Evolutionary conservation across 2,113 vertebrate genomes (phyloP).

Genomic region (Lophius piscatorius): DNA sequence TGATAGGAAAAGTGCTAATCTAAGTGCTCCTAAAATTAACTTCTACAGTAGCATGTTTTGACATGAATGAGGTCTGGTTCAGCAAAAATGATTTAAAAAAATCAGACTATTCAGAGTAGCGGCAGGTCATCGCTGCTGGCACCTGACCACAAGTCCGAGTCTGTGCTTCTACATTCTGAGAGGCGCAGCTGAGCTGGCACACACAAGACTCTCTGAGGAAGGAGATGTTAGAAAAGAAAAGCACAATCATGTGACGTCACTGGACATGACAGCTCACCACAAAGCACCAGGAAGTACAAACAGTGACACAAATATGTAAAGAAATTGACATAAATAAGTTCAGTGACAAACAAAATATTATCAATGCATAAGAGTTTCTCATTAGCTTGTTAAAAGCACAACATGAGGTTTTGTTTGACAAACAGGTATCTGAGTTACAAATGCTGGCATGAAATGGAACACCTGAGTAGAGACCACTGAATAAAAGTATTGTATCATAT

Average conservation of each 20-base stretch:
- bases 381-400: conserved; percentile 39
- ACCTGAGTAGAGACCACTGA: conserved; percentile 70
- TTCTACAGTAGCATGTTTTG: conserved; percentile 32
- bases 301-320: conserved; percentile 48
- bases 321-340: conserved; percentile 44
- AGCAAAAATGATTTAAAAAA: conserved; percentile 28
- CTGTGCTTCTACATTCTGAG: conserved; percentile 34
- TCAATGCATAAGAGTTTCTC: conserved; percentile 46
- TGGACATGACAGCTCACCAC: conserved; percentile 57
- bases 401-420: conserved; percentile 34
- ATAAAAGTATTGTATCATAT: conserved; percentile 63
- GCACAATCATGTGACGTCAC: conserved; percentile 57
- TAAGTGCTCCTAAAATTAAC: conserved; percentile 30
- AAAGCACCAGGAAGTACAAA: conserved; percentile 63
- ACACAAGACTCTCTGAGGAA: conserved; percentile 15
- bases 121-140: conserved; percentile 43
- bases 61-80: conserved; percentile 39
- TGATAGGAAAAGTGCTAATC: conserved; percentile 30
- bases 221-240: conserved; percentile 15
- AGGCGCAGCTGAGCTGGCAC: conserved; percentile 31
- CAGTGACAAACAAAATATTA: conserved; percentile 37
- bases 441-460: conserved; percentile 52
- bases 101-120: conserved; percentile 34
- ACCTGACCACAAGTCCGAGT: conserved; percentile 36
- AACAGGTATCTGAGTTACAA: conserved; percentile 34